These are phyloP conservation scores for Bembecia ichneumoniformis DNA, from an alignment of 2,888 invertebrate genomes.

Conservation along the genomic window DNA sequence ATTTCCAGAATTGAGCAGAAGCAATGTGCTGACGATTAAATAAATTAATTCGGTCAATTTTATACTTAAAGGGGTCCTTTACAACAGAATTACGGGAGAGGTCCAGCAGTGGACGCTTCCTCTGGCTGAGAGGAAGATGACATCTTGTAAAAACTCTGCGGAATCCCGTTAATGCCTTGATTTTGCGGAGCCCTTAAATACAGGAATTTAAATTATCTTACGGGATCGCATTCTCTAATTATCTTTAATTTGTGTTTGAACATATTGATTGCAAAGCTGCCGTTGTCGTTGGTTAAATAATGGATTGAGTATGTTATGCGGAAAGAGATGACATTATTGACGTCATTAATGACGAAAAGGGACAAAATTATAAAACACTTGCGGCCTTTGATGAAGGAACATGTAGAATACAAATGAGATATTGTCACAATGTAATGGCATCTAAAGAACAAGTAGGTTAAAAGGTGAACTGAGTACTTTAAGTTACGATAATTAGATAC, in stretches of 20 bases:
- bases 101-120: conserved; percentile 6
- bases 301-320: conserved; percentile 44
- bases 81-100: too few species aligned
- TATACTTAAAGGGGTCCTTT: too few species aligned
- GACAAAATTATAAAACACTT: conserved; percentile 48
- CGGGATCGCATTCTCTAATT: too few species aligned
- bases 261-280: conserved; percentile 44
- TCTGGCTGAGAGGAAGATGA: conserved; percentile 3
- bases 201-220: too few species aligned
- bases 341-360: conserved; percentile 19
- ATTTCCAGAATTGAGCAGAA: too few species aligned
- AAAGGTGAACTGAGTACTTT: conserved; percentile 46
- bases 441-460: conserved; percentile 63
- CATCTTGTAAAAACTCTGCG: too few species aligned
- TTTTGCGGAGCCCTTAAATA: too few species aligned
- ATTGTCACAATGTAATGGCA: conserved; percentile 55
- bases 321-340: conserved; percentile 33
- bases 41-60: too few species aligned
- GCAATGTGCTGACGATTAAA: too few species aligned
- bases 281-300: conserved; percentile 37
- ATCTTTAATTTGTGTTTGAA: conserved; percentile 26
- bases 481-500: conserved; percentile 50
- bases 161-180: too few species aligned
- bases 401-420: conserved; percentile 44
- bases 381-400: conserved; percentile 49